Conservation (phyloP, 2,888 invertebrate species). For the Drosophila eohydei region DNA sequence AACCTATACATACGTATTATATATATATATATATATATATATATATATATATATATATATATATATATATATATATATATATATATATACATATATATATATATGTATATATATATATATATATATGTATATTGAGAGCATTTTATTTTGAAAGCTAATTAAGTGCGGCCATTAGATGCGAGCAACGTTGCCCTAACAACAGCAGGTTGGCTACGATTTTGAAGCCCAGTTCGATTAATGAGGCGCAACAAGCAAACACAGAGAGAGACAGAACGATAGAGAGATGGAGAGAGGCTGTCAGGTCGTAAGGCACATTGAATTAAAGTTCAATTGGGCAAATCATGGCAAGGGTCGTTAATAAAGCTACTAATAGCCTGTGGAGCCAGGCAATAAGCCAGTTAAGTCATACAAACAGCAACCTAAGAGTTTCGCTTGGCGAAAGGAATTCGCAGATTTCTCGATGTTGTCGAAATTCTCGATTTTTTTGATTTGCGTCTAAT, state of each 20-base stretch:
- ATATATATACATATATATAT: background rate
- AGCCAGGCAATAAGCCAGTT: background rate
- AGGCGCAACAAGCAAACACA: conserved; percentile 61
- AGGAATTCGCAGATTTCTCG: background rate
- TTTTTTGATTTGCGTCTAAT: background rate
- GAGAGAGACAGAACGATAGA: background rate
- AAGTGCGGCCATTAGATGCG: conserved; percentile 59
- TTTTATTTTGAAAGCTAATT: conserved; percentile 73
- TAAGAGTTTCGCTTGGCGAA: background rate
- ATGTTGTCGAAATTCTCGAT: background rate
- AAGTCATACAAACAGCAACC: background rate
- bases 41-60: conserved; percentile 61
- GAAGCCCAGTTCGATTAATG: conserved; percentile 57
- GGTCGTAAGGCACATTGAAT: conserved; percentile 51
- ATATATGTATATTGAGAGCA: conserved; percentile 56
- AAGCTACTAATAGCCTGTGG: conserved; percentile 49
- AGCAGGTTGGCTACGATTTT: conserved; percentile 10
- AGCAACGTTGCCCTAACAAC: conserved; percentile 23
- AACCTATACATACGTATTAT: background rate
- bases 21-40: conserved; percentile 38
- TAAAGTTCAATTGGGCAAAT: conserved; percentile 70
- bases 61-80: conserved; percentile 62
- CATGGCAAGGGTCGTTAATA: conserved; percentile 60
- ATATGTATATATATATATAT: conserved; percentile 59
- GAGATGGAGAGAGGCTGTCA: background rate